These are phyloP conservation scores for Diadegma fenestrale DNA, from an alignment of 2,888 invertebrate species.

Conservation along the genomic window DNA sequence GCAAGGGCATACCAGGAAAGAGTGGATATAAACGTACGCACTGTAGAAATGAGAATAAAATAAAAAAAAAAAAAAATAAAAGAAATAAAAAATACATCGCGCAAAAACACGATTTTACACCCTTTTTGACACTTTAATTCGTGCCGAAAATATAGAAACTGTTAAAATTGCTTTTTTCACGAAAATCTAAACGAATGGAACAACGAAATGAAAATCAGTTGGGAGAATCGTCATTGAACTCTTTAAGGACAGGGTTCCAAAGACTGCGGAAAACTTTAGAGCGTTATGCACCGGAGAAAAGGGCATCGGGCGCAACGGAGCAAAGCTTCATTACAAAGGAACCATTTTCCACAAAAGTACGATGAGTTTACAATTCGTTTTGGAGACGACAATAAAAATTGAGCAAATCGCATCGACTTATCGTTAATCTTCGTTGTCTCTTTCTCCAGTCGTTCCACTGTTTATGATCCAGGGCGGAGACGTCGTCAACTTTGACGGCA, in stretches of 20 bases:
- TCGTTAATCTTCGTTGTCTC: not conserved
- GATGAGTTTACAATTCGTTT: not conserved
- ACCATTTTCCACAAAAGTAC: slow-evolving; percentile 92
- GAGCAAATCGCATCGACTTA: slow-evolving; percentile 15
- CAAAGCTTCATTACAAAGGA: slow-evolving; percentile 94
- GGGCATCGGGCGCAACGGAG: slow-evolving; percentile 89
- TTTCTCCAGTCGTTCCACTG: slow-evolving; percentile 89
- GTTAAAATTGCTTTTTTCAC: slow-evolving; percentile 19
- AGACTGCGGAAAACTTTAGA: slow-evolving; percentile 96
- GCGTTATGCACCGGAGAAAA: slow-evolving; percentile 96
- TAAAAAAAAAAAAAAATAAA: no score
- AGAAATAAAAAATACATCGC: not conserved
- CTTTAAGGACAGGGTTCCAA: slow-evolving; percentile 93
- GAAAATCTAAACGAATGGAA: slow-evolving; percentile 10
- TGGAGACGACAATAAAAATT: slow-evolving; percentile 36
- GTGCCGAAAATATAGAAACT: slow-evolving; percentile 12
- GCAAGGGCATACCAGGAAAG: no score
- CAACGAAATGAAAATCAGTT: slow-evolving; percentile 84
- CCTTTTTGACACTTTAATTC: not conserved
- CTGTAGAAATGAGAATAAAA: no score
- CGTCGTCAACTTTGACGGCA: slow-evolving; percentile 92
- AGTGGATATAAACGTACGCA: no score
- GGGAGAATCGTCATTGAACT: slow-evolving; percentile 95
- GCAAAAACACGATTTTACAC: not conserved
- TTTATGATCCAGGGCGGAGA: slow-evolving; percentile 97